phyloP scores from a whole-genome alignment of 2,888 invertebrate species.

The Drosophila multiciliata region DNA sequence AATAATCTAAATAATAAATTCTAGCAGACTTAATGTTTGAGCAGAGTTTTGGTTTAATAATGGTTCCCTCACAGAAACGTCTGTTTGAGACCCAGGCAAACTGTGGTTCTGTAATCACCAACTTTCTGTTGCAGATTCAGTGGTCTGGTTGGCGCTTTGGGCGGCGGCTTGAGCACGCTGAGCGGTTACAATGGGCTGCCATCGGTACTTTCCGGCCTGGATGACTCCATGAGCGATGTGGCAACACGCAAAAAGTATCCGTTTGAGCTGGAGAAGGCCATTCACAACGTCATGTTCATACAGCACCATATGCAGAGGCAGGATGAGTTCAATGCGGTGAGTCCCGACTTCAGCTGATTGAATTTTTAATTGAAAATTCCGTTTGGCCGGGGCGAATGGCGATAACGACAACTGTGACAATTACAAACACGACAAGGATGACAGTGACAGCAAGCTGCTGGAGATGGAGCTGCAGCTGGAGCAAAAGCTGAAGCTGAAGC shows the following conservation, averaged over 20 bases:
- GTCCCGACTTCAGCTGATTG: slow-evolving; percentile 81
- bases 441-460: slow-evolving; percentile 23
- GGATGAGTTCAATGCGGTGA: slow-evolving; percentile 97
- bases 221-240: slow-evolving; percentile 93
- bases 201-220: slow-evolving; percentile 93
- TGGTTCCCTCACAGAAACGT: slow-evolving; percentile 1
- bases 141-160: slow-evolving; percentile 90
- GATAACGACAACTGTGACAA: slow-evolving; percentile 15
- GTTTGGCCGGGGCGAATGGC: slow-evolving; percentile 51
- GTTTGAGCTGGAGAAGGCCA: slow-evolving; percentile 96
- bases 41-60: neutral
- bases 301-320: slow-evolving; percentile 97
- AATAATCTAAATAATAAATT: neutral
- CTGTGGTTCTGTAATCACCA: slow-evolving; percentile 26
- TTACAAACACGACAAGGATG: slow-evolving; percentile 22
- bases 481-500: neutral
- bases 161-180: slow-evolving; percentile 86
- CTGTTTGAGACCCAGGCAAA: slow-evolving; percentile 6
- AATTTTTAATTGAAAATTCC: slow-evolving; percentile 81
- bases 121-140: slow-evolving; percentile 87
- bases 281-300: slow-evolving; percentile 97
- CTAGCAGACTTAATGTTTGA: neutral
- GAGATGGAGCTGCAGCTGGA: neutral
- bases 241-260: slow-evolving; percentile 94
- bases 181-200: slow-evolving; percentile 93